Conservation (phyloP, 2,888 invertebrate species). For the Cyclophora albipunctata region DNA sequence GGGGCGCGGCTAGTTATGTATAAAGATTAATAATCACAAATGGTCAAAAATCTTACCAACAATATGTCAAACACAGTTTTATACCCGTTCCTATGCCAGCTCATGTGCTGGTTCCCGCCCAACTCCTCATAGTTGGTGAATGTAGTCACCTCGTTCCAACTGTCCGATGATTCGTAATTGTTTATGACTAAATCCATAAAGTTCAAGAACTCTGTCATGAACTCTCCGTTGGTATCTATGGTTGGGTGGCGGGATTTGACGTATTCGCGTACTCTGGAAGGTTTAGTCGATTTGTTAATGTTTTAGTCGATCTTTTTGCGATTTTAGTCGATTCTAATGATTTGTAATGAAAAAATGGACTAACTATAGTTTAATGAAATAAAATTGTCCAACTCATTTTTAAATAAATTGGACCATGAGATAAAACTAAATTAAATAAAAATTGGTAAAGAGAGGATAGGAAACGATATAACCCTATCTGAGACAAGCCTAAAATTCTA, state of each 20-base stretch:
- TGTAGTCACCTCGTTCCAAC: conserved; percentile 45
- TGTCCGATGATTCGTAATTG: conserved; percentile 38
- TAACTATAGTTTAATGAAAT: no score
- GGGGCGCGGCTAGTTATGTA: no score
- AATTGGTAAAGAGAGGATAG: no score
- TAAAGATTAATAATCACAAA: no score
- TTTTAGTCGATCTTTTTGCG: neutral
- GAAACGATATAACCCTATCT: no score
- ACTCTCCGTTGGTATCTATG: conserved; percentile 29
- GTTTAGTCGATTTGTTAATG: neutral
- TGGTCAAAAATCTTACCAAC: conserved; percentile 1
- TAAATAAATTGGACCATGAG: no score
- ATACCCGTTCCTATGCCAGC: conserved; percentile 44
- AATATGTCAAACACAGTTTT: conserved; percentile 15
- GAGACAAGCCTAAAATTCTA: no score
- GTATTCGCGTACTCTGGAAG: conserved; percentile 34
- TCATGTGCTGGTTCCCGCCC: conserved; percentile 36
- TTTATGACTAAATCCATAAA: conserved; percentile 34
- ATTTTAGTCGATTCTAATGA: neutral
- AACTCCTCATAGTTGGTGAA: conserved; percentile 29
- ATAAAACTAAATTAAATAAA: no score
- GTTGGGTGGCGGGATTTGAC: conserved; percentile 28
- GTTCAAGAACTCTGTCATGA: conserved; percentile 28
- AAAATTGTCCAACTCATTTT: no score
- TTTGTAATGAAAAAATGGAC: no score